Evolutionary conservation across 1,140 invertebrate species (phyloP).

Genomic region (Lepeophtheirus salmonis): DNA sequence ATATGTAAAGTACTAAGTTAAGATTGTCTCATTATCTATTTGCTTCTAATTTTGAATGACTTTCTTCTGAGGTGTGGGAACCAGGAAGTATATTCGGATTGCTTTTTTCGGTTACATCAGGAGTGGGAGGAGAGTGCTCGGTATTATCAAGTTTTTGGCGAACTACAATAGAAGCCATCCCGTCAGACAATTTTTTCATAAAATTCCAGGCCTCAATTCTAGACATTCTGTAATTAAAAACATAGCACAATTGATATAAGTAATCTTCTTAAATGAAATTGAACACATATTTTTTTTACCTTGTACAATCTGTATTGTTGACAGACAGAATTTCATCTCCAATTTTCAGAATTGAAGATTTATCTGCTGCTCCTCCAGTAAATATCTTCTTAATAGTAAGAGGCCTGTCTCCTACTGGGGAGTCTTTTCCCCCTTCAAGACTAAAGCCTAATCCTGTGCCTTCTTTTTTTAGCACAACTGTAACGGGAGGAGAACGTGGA

Average conservation of each 20-base stretch:
- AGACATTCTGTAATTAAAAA: slow-evolving; percentile 37
- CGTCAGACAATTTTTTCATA: slow-evolving; percentile 66
- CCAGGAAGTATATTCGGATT: neutral
- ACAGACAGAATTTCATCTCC: slow-evolving; percentile 69
- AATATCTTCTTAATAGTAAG: slow-evolving; percentile 75
- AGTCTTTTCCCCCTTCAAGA: slow-evolving; percentile 73
- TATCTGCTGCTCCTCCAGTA: slow-evolving; percentile 78
- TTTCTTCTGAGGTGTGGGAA: neutral
- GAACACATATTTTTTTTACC: too few relatives aligned
- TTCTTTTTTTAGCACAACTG: slow-evolving; percentile 55
- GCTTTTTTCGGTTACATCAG: neutral
- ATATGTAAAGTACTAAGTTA: too few relatives aligned
- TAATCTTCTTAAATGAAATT: too few relatives aligned
- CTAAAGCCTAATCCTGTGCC: slow-evolving; percentile 75
- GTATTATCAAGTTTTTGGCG: slow-evolving; percentile 26
- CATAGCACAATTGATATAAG: too few relatives aligned
- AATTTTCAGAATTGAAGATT: slow-evolving; percentile 55
- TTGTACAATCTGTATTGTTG: slow-evolving; percentile 53
- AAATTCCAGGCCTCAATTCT: slow-evolving; percentile 81
- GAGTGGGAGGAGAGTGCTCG: neutral
- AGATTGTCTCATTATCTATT: neutral
- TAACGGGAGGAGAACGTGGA: slow-evolving; percentile 23
- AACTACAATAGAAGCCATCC: slow-evolving; percentile 41
- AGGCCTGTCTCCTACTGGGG: slow-evolving; percentile 62
- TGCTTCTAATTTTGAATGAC: neutral